phyloP scores from a whole-genome alignment of 1,140 invertebrate species.

The Agrypnia vestita region DNA sequence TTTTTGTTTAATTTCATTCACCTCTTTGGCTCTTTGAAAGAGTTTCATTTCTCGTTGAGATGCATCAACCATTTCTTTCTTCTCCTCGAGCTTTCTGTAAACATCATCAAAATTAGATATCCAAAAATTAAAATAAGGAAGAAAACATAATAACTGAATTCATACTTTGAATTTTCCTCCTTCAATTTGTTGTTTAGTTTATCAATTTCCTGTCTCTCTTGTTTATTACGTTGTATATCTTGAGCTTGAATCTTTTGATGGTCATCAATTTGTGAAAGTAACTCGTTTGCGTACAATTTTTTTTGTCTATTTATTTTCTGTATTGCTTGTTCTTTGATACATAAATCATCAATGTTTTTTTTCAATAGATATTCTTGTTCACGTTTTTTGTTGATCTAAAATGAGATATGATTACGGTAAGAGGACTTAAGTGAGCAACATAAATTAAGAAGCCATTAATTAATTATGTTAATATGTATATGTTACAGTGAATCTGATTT shows the following conservation, averaged over 20 bases:
- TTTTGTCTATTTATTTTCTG: conserved; percentile 4
- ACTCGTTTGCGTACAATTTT: conserved; percentile 41
- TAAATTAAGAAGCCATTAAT: too few species aligned
- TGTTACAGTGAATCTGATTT: too few species aligned
- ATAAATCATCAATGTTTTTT: background rate
- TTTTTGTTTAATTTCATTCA: conserved; percentile 10
- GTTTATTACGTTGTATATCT: background rate
- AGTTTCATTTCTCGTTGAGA: conserved; percentile 46
- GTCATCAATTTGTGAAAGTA: conserved; percentile 16
- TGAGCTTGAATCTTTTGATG: background rate
- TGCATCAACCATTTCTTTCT: conserved; percentile 4
- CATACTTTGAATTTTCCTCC: conserved; percentile 11
- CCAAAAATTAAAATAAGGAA: background rate
- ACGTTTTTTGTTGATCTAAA: conserved; percentile 41
- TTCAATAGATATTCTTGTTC: background rate
- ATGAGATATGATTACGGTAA: background rate
- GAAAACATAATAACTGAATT: background rate
- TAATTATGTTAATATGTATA: background rate
- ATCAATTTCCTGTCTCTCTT: conserved; percentile 35
- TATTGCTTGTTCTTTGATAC: conserved; percentile 10
- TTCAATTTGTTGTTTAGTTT: conserved; percentile 2
- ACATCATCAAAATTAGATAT: background rate
- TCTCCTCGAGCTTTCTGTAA: conserved; percentile 39
- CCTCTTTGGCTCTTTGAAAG: conserved; percentile 44
- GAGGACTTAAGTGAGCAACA: too few species aligned